Conservation (phyloP, 1,140 invertebrate genomes). For the Conus betulinus region DNA sequence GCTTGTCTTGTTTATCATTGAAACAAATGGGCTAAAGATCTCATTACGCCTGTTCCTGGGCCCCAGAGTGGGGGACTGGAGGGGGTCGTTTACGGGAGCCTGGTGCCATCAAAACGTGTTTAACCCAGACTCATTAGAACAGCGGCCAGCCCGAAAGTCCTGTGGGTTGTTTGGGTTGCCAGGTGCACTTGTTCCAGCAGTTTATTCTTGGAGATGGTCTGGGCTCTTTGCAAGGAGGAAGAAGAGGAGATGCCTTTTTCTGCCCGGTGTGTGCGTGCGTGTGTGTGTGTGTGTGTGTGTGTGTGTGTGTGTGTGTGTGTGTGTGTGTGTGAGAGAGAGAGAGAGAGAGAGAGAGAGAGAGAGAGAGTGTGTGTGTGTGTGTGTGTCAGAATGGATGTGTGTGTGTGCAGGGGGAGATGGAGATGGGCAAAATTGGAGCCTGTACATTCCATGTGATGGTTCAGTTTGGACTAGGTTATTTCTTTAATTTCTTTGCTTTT, state of each 20-base stretch:
- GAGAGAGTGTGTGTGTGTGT: no score
- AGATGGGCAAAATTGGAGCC: no score
- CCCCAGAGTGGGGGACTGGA: background rate
- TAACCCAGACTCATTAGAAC: background rate
- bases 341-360: no score
- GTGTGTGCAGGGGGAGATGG: no score
- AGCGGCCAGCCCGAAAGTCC: background rate
- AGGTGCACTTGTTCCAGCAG: background rate
- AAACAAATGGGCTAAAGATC: slow-evolving; percentile 11
- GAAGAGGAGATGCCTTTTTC: no score
- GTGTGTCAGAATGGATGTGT: no score
- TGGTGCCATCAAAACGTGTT: background rate
- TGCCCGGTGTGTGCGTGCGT: no score
- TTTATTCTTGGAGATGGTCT: background rate
- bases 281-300: no score
- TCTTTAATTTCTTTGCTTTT: no score
- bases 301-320: background rate
- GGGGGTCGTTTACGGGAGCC: background rate
- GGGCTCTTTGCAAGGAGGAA: background rate
- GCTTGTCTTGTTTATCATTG: slow-evolving; percentile 2
- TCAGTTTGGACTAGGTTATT: no score
- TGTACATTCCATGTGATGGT: no score
- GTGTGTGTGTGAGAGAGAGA: background rate
- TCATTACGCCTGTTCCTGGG: background rate
- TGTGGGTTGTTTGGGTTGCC: background rate